A percentile compares a stretch with the other conserved stretches of the same genome.
Evolutionary conservation across 2,113 vertebrate genomes (phyloP).

Genomic region (Phrynocephalus versicolor): DNA sequence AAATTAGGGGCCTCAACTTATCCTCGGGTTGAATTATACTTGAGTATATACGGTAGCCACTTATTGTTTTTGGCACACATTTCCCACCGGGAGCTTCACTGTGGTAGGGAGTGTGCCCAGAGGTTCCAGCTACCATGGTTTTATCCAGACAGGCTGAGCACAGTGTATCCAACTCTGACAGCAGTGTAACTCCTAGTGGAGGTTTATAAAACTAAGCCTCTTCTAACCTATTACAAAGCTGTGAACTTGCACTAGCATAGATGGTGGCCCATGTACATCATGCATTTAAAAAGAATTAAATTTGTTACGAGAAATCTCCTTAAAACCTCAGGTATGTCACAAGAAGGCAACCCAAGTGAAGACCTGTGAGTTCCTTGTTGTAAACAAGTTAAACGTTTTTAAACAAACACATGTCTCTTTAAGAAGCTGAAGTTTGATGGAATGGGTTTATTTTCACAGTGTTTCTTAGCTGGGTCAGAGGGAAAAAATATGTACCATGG

Average conservation of each 20-base stretch:
- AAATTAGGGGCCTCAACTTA: no score
- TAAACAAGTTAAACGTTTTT: constrained; percentile 86
- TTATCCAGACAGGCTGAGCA: background rate
- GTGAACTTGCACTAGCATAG: no score
- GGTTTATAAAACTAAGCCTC: no score
- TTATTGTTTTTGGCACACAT: background rate
- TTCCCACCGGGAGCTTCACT: background rate
- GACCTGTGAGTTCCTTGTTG: constrained; percentile 72
- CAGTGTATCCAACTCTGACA: no score
- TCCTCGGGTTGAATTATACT: no score
- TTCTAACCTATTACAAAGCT: no score
- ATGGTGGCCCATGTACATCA: background rate
- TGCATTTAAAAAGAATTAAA: background rate
- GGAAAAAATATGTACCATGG: constrained; percentile 67
- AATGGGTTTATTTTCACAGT: constrained; percentile 89
- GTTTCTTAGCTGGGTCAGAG: constrained; percentile 78
- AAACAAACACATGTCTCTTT: constrained; percentile 81
- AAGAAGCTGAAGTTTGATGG: constrained; percentile 72
- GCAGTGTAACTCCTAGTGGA: no score
- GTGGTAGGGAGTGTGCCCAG: background rate
- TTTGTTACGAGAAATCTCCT: constrained; percentile 34
- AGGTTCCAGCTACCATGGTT: background rate
- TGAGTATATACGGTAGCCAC: no score
- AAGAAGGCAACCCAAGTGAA: constrained; percentile 46
- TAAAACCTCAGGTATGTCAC: constrained; percentile 21